Base-by-base conservation (phyloP, 1,140 invertebrate species). In the Arion vulgaris region DNA sequence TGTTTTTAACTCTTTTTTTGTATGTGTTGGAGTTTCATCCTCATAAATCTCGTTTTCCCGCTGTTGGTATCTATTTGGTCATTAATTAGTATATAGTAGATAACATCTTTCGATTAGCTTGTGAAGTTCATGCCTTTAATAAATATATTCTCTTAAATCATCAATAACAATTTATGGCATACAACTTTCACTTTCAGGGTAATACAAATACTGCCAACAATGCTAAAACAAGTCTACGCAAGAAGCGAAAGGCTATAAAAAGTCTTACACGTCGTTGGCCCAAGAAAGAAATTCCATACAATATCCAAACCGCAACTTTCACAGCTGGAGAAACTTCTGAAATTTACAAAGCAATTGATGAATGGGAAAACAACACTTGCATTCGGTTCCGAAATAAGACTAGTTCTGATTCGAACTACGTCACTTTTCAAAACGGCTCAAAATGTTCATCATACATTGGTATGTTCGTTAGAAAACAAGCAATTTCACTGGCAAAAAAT, bases 311-410 rank as follows among this genome's bases (percentile, higher is more conserved):
- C 0, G 32, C 49, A 2, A 4, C 57, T 0, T 11, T 32, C 28
- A 81, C 28, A 68, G n/a, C 17, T 23, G 34, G 13, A 49, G 81
- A 86, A 39, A 49, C 71, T 36, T 72, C 51, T n/a, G 77, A 81
- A 28, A 84, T 89, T n/a, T 71, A 80, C 26, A 80, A 83, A 41
- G 83, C 86, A 0, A 85, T 89, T 49, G 78, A 82, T 19, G 88
- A 88, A 66, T 88, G 86, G 83, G 82, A 87, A 71, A 85, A 85
- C 34, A 86, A 87, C 57, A 89, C 89, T 0, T 89, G 89, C 62
- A 71, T 89, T 13, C 49, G 66, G 32, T 88, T 89, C 74, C 62
- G 41, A 26, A 2, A 5, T 26, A 53, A 82, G 68, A 41, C 4
- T 0, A 84, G 85, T 36, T 84, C 77, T 26, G 57, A 19, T 0